Base-by-base conservation (phyloP, 2,113 vertebrate genomes). In the Festucalex cinctus region DNA sequence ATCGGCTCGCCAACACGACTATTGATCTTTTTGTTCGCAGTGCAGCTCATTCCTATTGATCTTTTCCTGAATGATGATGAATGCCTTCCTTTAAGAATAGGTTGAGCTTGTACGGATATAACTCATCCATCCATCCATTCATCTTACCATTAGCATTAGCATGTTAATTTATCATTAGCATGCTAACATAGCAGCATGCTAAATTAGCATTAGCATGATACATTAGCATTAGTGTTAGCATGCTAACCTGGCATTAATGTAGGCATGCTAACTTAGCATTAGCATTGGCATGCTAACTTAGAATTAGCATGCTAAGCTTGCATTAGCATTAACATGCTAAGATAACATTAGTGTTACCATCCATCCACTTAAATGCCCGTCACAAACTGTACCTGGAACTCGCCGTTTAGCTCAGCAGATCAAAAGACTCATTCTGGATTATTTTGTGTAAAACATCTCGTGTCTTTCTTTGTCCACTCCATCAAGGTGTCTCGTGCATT, bases 21-120 rank as follows among this genome's bases (percentile, higher is more conserved):
- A 90, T 90, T 65, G 88, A 90, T 90, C 80, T 64, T 60, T 61
- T 39, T 43, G 80, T 78, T 80, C 79, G 81, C 83, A 80, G 77
- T 22, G 58, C 75, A 84, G 80, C 83, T 88, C 83, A 85, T 88
- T 88, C 80, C 59, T 70, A 88, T 90, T 82, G 85, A 90, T 88
- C 85, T 61, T 24, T 32, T 39, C 58, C 77, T 66, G 66, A 86
- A 88, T 78, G 75, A 88, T 86, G 87, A 88, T 81, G 59, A 83
- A 90, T 90, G 73, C 69, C 73, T 66, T 70, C 43, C 65, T 70
- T 57, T 65, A 54, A 35, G 16, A 58, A 62, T 49, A 78, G 74
- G 68, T 85, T 73, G 74, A 71, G 73, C 75, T 35, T 1, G 78
- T 64, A 54, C 73, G 68, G 71, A 65, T 59, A 60, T 63, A 64